Base-by-base conservation (phyloP, 2,113 vertebrate genomes). In the Nerophis ophidion region DNA sequence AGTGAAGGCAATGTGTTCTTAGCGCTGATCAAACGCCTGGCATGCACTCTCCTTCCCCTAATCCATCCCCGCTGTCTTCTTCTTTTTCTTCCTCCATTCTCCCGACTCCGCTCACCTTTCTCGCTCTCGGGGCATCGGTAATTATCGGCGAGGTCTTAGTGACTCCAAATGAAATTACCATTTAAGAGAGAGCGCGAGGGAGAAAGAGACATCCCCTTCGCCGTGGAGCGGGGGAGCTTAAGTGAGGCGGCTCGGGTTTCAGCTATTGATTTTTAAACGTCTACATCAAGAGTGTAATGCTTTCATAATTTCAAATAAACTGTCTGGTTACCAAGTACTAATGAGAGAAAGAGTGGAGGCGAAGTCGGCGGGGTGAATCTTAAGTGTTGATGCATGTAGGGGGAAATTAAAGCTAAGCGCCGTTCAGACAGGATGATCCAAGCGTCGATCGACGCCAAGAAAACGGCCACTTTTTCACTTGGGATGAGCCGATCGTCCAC, bases 301-400 rank as follows among this genome's bases (percentile, higher is more conserved):
- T 90, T 90, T 89, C 87, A 91, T 91, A 89, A 92, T 90, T 92
- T 88, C 86, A 88, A 90, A 91, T 90, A 90, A 91, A 90, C 89
- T 88, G 88, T 89, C 89, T 82, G 81, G 82, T 90, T 87, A 85
- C 82, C 71, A 89, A 88, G 86, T 88, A 84, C 84, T 90, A 89
- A 91, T 89, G 87, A 89, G 84, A 84, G 74, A 79, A 84, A 76
- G 67, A 79, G 84, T 83, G 78, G 68, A 82, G 83, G 76, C 65
- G 16, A 78, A 84, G 65, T 77, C 65, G 72, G 61, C 65, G 45
- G 75, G 67, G 45, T 65, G 81, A 75, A 80, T 81, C 77, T 76
- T 77, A 83, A 82, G 85, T 79, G 82, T 82, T 64, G 66, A 80
- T n/a, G 60, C 60, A 63, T 55, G 11, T 58, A 45, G 10, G 12